Evolutionary conservation across 2,113 vertebrate genomes (phyloP).

Genomic region (Aleadryas rufinucha): DNA sequence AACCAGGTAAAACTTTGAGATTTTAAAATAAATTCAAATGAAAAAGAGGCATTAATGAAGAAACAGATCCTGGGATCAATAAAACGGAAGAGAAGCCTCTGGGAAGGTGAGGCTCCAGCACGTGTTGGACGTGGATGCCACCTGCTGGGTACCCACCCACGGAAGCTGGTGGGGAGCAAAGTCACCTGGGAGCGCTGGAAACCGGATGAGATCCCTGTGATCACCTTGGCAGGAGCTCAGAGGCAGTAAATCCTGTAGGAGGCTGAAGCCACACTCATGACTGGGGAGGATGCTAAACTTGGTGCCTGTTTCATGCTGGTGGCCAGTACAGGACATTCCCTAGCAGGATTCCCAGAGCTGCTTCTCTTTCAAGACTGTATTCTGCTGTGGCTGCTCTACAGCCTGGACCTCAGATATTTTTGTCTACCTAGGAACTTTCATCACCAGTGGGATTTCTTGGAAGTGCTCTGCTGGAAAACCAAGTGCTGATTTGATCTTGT

Average conservation of each 20-base stretch:
- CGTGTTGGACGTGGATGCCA: neutral
- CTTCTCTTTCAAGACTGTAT: neutral
- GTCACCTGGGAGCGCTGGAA: neutral
- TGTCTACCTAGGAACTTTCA: slow-evolving; percentile 35
- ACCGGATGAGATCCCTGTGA: neutral
- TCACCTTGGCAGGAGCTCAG: neutral
- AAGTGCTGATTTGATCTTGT: slow-evolving; percentile 43
- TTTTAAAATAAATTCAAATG: neutral
- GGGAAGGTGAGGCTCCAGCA: neutral
- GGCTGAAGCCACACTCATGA: neutral
- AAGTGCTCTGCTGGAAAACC: slow-evolving; percentile 35
- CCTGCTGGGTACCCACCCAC: neutral
- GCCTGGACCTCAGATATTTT: neutral
- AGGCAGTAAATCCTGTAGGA: neutral
- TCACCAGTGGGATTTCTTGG: slow-evolving; percentile 32
- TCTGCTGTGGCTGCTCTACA: neutral
- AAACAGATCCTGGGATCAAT: neutral
- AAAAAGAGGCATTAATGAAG: neutral
- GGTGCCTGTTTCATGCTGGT: neutral
- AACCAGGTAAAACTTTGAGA: neutral
- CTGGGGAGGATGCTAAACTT: neutral
- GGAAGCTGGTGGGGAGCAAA: neutral
- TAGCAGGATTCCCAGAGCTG: neutral
- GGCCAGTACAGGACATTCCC: neutral
- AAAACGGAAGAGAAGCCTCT: neutral